Base-by-base conservation (phyloP, 1,140 invertebrate genomes). In the Drosophila nannoptera region DNA sequence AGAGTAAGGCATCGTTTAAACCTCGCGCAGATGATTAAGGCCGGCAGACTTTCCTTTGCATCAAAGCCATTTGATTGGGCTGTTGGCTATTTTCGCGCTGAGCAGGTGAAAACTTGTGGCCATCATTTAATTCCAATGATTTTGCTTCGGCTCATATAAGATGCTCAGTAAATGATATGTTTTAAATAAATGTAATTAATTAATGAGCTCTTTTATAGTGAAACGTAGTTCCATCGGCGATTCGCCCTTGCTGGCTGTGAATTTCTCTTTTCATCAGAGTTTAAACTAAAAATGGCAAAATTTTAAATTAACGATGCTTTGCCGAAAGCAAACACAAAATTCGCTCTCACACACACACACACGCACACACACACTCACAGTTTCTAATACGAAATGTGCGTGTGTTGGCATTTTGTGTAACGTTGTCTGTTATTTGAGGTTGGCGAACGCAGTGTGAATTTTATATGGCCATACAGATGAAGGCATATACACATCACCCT, bases 381-480 rank as follows among this genome's bases (percentile, higher is more conserved):
- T 46, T 46, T 55, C 11, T 22, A 22, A 22, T 14, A 45, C 32
- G 52, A 22, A 22, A 22, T 54, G 45, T 63, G 55, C 38, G 65
- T 73, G 68, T 77, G 70, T 22, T 52, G 68, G 42, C 48, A 69
- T 84, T 84, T 84, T 60, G 78, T 83, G 69, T 84, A 84, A 82
- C 78, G 75, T 83, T 64, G 63, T 73, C 75, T 73, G 78, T 82
- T 75, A 83, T 82, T 83, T 82, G 75, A 75, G 67, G 78, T 75
- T 72, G 78, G 63, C 71, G 62, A 60, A 82, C 78, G 72, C 78
- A 69, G 61, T 55, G 67, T 69, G 75, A 67, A 84, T 84, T 73
- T 83, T 54, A 76, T 84, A 84, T 78, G 80, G 48, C 75, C 67
- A 78, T 56, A 58, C 29, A 32, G 38, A 55, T 71, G n/a, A n/a